These are phyloP conservation scores for Drosophila ohnishii DNA, from an alignment of 1,140 invertebrate species.

Conservation along the genomic window DNA sequence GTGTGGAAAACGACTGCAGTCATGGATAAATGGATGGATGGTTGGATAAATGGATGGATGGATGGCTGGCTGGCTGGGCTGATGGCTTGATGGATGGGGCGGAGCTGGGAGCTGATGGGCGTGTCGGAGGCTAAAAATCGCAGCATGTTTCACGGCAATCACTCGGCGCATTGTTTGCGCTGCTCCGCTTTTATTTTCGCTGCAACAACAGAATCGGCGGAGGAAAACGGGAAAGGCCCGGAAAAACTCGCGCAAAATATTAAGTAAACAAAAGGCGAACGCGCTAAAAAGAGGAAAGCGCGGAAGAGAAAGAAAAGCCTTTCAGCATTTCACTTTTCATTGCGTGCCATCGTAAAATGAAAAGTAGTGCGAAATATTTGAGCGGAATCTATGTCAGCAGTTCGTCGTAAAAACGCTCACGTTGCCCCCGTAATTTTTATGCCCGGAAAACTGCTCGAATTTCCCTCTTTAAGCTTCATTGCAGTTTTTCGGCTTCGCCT, in stretches of 20 bases:
- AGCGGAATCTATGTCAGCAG: constrained; percentile 69
- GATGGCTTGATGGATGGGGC: constrained; percentile 25
- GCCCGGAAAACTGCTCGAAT: constrained; percentile 27
- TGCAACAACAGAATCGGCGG: constrained; percentile 53
- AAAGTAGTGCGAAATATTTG: constrained; percentile 75
- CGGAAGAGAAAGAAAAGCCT: constrained; percentile 35
- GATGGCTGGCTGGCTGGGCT: constrained; percentile 11
- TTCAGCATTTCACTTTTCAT: constrained; percentile 61
- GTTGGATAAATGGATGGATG: constrained; percentile 11
- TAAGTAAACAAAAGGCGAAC: constrained; percentile 61
- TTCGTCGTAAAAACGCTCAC: constrained; percentile 38
- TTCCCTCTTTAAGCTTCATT: constrained; percentile 12
- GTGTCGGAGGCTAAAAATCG: constrained; percentile 31
- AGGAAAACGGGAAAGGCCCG: constrained; percentile 21
- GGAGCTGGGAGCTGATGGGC: constrained; percentile 21
- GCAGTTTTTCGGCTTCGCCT: constrained; percentile 14
- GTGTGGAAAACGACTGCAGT: constrained; percentile 37
- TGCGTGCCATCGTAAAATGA: constrained; percentile 69
- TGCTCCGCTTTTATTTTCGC: constrained; percentile 59
- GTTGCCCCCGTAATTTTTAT: constrained; percentile 39
- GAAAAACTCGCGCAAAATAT: constrained; percentile 44
- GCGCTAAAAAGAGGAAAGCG: constrained; percentile 9
- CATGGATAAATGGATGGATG: constrained; percentile 23
- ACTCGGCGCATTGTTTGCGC: constrained; percentile 62
- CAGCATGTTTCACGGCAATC: constrained; percentile 56